phyloP scores from a whole-genome alignment of 2,888 invertebrate species.

The Priocnemis perturbator region DNA sequence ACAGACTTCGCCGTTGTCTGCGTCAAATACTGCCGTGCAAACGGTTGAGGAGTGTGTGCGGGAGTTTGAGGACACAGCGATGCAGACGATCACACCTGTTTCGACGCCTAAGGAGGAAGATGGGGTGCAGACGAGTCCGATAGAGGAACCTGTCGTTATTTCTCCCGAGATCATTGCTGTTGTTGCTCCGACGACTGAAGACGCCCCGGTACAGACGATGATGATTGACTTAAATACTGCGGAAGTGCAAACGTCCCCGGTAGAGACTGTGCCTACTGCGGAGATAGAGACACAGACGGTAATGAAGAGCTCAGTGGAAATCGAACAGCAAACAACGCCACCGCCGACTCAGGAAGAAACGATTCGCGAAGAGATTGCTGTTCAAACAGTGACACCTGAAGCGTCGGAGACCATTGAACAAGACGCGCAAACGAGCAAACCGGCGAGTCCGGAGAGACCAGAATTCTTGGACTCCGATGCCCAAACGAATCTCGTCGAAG shows the following conservation, averaged over 20 bases:
- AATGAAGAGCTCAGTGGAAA: slow-evolving; percentile 60
- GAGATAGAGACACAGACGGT: slow-evolving; percentile 78
- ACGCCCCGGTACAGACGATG: slow-evolving; percentile 76
- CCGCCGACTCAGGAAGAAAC: slow-evolving; percentile 59
- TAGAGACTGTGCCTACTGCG: slow-evolving; percentile 70
- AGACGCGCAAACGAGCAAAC: slow-evolving; percentile 62
- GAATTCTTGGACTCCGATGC: slow-evolving; percentile 75
- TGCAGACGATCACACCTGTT: slow-evolving; percentile 76
- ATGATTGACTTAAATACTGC: slow-evolving; percentile 52
- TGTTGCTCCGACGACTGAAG: slow-evolving; percentile 54
- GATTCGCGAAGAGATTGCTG: slow-evolving; percentile 48
- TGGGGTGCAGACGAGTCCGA: slow-evolving; percentile 71
- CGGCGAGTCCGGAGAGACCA: slow-evolving; percentile 65
- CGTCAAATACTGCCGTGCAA: slow-evolving; percentile 51
- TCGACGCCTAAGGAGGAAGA: slow-evolving; percentile 71
- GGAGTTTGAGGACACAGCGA: slow-evolving; percentile 75
- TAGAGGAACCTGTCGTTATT: slow-evolving; percentile 76
- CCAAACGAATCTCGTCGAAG: slow-evolving; percentile 75
- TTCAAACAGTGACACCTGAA: slow-evolving; percentile 74
- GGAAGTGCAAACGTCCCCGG: slow-evolving; percentile 67
- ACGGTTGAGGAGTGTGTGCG: slow-evolving; percentile 58
- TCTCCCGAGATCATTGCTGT: background rate
- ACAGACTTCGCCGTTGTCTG: slow-evolving; percentile 80
- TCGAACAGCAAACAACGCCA: slow-evolving; percentile 70
- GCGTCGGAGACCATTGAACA: slow-evolving; percentile 66